phyloP scores from a whole-genome alignment of 2,797 vertebrate genomes.

The Alfaro cultratus region DNA sequence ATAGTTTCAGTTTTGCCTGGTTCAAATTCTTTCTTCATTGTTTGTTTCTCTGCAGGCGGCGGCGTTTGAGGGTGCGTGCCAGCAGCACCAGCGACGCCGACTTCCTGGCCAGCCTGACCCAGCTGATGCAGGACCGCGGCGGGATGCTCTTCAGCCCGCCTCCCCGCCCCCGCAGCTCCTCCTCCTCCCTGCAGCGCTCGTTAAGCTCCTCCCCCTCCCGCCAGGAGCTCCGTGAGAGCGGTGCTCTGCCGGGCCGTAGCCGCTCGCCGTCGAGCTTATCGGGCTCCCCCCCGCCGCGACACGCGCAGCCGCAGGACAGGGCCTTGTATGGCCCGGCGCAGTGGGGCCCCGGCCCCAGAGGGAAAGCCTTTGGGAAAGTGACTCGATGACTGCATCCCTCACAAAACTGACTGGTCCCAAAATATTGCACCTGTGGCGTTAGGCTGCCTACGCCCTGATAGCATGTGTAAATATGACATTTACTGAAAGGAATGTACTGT shows the following conservation, averaged over 20 bases:
- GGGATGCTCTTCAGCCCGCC: constrained; percentile 90
- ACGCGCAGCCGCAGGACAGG: constrained; percentile 72
- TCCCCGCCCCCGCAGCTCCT: constrained; percentile 89
- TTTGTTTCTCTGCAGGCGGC: constrained; percentile 78
- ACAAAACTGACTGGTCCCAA: constrained; percentile 34
- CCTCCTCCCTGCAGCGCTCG: constrained; percentile 92
- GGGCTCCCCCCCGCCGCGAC: constrained; percentile 89
- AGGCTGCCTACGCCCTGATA: constrained; percentile 54
- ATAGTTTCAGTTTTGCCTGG: too few relatives aligned
- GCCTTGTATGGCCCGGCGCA: constrained; percentile 71
- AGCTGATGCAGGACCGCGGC: constrained; percentile 91
- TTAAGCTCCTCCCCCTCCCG: constrained; percentile 94
- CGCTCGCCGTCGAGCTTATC: constrained; percentile 91
- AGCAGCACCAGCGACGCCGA: constrained; percentile 95
- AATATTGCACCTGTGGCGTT: constrained; percentile 41
- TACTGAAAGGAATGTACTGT: constrained; percentile 85
- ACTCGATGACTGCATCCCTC: constrained; percentile 81
- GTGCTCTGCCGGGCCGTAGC: constrained; percentile 83
- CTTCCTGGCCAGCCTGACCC: constrained; percentile 93
- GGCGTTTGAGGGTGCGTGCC: constrained; percentile 92
- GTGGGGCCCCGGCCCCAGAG: constrained; percentile 79
- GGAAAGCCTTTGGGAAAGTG: constrained; percentile 84
- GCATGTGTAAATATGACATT: constrained; percentile 83
- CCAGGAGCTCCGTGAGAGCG: constrained; percentile 86
- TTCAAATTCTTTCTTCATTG: neutral